These are phyloP conservation scores for Pedetes capensis DNA, from an alignment of 2,113 vertebrate genomes.

Conservation along the genomic window DNA sequence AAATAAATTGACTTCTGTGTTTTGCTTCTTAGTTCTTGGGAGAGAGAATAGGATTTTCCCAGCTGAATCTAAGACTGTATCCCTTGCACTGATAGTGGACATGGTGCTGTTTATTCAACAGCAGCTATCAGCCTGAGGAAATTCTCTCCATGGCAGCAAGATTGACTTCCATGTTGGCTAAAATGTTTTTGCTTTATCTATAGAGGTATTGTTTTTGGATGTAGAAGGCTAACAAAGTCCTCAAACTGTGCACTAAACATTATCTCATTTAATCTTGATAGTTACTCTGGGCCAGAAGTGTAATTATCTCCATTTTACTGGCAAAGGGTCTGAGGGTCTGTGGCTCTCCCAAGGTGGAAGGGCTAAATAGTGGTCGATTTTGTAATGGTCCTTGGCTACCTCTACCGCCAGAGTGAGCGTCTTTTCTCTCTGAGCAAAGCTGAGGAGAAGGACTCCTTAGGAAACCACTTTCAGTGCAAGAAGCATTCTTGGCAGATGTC, in stretches of 20 bases:
- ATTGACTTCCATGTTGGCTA: neutral
- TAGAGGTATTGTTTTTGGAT: neutral
- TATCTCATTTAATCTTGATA: neutral
- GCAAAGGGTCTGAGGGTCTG: neutral
- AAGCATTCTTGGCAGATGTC: slow-evolving; percentile 44
- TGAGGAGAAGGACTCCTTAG: slow-evolving; percentile 18
- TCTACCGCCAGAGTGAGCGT: neutral
- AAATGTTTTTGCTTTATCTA: neutral
- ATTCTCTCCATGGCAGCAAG: neutral
- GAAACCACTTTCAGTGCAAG: slow-evolving; percentile 41
- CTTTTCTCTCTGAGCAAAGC: neutral
- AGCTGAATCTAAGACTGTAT: neutral
- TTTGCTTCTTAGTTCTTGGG: neutral
- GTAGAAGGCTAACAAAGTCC: neutral
- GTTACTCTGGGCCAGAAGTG: neutral
- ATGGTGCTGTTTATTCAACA: neutral
- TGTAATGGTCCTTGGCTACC: neutral
- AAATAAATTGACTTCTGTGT: neutral
- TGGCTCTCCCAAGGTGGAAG: neutral
- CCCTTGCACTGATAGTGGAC: neutral
- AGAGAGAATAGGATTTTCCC: neutral
- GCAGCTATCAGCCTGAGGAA: neutral
- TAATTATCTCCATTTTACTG: neutral
- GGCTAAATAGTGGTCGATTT: neutral
- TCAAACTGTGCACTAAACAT: neutral